Evolutionary conservation across 1,140 invertebrate genomes (phyloP).

Genomic region (Epicauta chinensis): DNA sequence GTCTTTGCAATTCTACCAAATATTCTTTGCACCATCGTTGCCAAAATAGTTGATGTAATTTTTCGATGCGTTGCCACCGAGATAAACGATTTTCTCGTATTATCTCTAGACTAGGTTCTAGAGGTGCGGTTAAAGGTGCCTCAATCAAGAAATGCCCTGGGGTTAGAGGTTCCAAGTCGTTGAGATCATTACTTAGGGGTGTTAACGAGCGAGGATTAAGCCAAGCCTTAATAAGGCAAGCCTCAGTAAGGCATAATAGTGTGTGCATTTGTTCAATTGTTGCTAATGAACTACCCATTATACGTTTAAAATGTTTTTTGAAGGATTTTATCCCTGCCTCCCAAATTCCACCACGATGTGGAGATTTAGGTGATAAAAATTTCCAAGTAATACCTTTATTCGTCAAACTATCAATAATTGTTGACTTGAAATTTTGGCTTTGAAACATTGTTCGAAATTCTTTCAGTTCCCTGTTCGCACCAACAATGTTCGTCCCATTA

Average conservation of each 20-base stretch:
- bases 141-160: slow-evolving; percentile 42
- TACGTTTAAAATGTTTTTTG: slow-evolving; percentile 12
- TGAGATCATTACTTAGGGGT: slow-evolving; percentile 25
- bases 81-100: slow-evolving; percentile 15
- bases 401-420: neutral
- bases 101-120: neutral
- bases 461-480: slow-evolving; percentile 10
- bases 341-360: slow-evolving; percentile 3
- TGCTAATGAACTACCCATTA: slow-evolving; percentile 21
- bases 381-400: neutral
- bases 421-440: neutral
- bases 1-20: slow-evolving; percentile 23
- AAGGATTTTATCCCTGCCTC: neutral
- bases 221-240: no score
- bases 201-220: slow-evolving; percentile 37
- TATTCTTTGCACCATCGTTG: slow-evolving; percentile 28
- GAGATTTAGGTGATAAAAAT: slow-evolving; percentile 1
- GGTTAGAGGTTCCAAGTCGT: slow-evolving; percentile 28
- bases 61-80: slow-evolving; percentile 27
- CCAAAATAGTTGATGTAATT: slow-evolving; percentile 25
- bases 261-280: slow-evolving; percentile 30
- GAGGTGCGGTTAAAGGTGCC: slow-evolving; percentile 16
- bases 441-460: neutral
- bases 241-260: slow-evolving; percentile 27
- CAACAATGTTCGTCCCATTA: slow-evolving; percentile 31